These are phyloP conservation scores for Gallinago jamesoni DNA, from an alignment of 2,113 vertebrate species.

Conservation along the genomic window DNA sequence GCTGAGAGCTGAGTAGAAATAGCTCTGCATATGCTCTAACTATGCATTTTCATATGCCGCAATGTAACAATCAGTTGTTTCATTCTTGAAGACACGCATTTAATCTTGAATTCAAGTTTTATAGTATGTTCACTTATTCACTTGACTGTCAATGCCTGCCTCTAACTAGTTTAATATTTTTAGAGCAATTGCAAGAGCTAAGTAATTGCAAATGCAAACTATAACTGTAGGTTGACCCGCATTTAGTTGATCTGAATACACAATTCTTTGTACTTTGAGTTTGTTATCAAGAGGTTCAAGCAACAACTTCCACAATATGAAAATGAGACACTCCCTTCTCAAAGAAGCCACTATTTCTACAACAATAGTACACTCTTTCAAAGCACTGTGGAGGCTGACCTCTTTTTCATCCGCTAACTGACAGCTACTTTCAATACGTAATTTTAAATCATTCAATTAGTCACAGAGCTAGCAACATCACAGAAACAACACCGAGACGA, in stretches of 20 bases:
- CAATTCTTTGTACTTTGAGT: background rate
- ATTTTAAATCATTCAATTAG: background rate
- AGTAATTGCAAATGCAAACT: background rate
- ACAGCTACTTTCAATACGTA: background rate
- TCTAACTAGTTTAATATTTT: background rate
- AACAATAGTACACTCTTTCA: background rate
- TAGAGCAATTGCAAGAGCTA: background rate
- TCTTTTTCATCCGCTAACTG: slow-evolving; percentile 12
- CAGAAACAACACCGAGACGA: background rate
- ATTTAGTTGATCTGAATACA: background rate
- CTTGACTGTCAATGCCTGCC: background rate
- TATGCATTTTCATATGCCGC: background rate
- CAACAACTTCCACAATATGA: background rate
- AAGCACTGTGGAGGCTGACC: background rate
- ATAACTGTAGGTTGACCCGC: background rate
- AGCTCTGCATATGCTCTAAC: background rate
- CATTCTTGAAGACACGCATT: background rate
- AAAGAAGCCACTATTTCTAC: slow-evolving; percentile 24
- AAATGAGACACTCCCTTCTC: slow-evolving; percentile 1
- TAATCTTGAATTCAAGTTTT: background rate
- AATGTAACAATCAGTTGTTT: background rate
- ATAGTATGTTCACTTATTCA: background rate
- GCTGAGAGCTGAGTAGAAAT: background rate
- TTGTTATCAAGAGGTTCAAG: background rate
- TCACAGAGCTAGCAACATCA: background rate